Conservation (phyloP, 2,797 vertebrate genomes). For the Myotis planiceps region DNA sequence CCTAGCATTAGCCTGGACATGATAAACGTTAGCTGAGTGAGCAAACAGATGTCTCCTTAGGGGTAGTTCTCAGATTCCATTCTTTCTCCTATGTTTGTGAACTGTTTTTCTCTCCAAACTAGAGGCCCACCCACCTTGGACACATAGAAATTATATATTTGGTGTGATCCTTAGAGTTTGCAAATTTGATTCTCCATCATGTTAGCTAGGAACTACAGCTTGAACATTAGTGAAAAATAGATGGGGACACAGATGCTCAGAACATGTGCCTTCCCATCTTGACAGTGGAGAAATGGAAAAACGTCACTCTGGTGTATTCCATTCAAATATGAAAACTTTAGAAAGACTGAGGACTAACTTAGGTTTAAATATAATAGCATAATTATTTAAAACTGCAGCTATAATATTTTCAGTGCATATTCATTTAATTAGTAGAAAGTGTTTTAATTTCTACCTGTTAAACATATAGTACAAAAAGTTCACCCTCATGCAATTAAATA, state of each 20-base stretch:
- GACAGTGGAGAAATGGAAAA: background rate
- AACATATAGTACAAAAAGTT: background rate
- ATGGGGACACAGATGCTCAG: background rate
- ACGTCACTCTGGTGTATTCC: background rate
- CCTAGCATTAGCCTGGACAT: background rate
- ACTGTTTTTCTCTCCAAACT: background rate
- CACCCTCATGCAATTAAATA: background rate
- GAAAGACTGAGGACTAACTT: background rate
- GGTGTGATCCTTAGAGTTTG: background rate
- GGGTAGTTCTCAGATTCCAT: background rate
- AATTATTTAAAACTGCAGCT: background rate
- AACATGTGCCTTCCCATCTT: background rate
- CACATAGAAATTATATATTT: background rate
- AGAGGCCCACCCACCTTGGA: background rate
- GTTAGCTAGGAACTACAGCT: background rate
- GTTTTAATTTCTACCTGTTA: background rate
- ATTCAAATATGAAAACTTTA: slow-evolving; percentile 29
- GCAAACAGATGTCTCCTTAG: background rate
- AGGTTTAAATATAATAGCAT: background rate
- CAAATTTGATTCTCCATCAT: background rate
- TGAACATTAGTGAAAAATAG: background rate
- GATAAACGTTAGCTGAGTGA: background rate
- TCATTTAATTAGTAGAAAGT: background rate
- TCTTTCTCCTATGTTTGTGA: background rate
- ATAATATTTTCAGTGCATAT: background rate